Evolutionary conservation across 2,113 vertebrate species (phyloP), one percentile per base, ranked within the genome.

Genomic region (Sarotherodon lohbergeri): DNA sequence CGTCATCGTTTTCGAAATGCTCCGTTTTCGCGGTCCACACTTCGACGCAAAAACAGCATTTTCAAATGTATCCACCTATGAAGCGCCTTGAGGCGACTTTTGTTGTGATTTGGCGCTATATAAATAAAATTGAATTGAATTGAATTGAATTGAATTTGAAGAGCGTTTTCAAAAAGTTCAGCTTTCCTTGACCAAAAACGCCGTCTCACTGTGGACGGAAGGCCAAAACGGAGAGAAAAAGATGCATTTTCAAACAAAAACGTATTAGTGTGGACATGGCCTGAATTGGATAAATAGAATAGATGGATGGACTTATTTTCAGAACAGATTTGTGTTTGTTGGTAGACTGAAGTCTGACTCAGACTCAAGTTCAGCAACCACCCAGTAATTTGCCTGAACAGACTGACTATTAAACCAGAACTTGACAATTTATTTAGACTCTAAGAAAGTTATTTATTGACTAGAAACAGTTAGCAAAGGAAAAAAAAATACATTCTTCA

Each of bases 1-100:
- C 0, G 0, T 63, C 32, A 1, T 11, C 59, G 19, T 36, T 63
- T 63, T 36, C 19, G 2, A 61, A 6, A 11, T 63, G 59, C 59
- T 63, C 32, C 6, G 32, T 63, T 63, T 63, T 63, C 3, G 32
- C 59, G 11, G 59, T 4, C 32, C 59, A 36, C 32, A 63, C 19
- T 63, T 9, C 0, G 1, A n/a, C 1, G 17, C 17, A 0, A 36
- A n/a, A 63, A 11, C 5, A 0, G 9, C 32, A 0, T 63, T 36
- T 63, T 61, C 16, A 63, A 63, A 63, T 63, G 59, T 63, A 63
- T 61, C 57, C 57, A 61, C 16, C 27, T 27, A 27, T 27, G 27
- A 27, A 27, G 27, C 27, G 4, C 27, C 27, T 27, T 27, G 27
- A 27, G 27, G 27, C 27, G 27, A 27, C 4, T 27, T 27, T 27